Conservation (phyloP, 1,140 invertebrate species). For the Drosophila asahinai region DNA sequence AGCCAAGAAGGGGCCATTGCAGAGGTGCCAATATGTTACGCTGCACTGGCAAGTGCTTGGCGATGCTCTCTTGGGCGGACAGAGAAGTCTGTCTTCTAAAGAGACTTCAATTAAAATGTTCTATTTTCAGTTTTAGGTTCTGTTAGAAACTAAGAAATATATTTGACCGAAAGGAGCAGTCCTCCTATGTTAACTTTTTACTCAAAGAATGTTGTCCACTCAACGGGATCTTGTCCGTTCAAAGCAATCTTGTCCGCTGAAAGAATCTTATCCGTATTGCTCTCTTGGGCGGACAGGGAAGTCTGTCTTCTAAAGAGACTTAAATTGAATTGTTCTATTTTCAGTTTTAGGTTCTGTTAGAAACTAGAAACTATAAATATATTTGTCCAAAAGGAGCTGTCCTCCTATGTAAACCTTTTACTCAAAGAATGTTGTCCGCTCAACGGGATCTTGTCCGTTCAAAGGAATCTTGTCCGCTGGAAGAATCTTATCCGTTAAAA, state of each 20-base stretch:
- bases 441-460: background rate
- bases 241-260: background rate
- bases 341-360: background rate
- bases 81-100: background rate
- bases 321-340: background rate
- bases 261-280: background rate
- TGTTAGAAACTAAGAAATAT: background rate
- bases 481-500: background rate
- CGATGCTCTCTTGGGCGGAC: no score
- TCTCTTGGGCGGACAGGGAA: background rate
- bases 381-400: background rate
- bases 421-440: background rate
- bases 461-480: background rate
- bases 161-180: background rate
- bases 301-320: background rate
- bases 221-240: background rate
- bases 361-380: background rate
- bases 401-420: no score
- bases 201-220: background rate
- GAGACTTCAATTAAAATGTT: background rate
- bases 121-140: background rate
- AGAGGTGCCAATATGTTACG: constrained; percentile 39
- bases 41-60: constrained; percentile 9
- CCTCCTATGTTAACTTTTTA: no score
- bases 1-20: background rate